Base-by-base conservation (phyloP, 2,888 invertebrate genomes). In the Selenia dentaria region DNA sequence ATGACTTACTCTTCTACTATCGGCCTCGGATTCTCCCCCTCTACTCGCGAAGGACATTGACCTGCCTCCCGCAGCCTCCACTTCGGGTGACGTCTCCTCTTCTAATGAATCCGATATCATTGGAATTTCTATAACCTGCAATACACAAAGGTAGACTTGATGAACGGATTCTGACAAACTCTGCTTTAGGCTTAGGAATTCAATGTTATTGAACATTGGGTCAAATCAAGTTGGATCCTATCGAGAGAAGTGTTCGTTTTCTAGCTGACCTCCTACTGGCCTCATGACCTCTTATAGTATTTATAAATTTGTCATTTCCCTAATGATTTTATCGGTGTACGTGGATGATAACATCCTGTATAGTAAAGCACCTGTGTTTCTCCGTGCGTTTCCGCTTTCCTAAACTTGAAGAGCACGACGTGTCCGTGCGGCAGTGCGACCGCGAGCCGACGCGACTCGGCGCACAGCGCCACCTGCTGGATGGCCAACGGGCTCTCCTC, bases 331-430 rank as follows among this genome's bases (percentile, higher is more conserved):
- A n/a, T n/a, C n/a, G n/a, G n/a, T n/a, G n/a, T n/a, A n/a, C n/a
- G n/a, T n/a, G n/a, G n/a, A n/a, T n/a, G n/a, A n/a, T n/a, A n/a
- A n/a, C n/a, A n/a, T n/a, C n/a, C n/a, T n/a, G n/a, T n/a, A n/a
- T n/a, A n/a, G n/a, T n/a, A n/a, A n/a, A n/a, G n/a, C 0, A 96
- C 96, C 74, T 95, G 93, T 41, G 96, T 94, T 86, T 97, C 97
- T 26, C 94, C 94, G 73, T 93, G 94, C 63, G 94, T 94, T 83
- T 99, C 99, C 54, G 94, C 93, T 90, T 98, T 98, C 73, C 96
- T 95, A 92, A 98, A 99, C 84, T 97, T 96, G 93, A 98, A 99
- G 49, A 99, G 92, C 73, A 99, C 94, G 64, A 99, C 97, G 92
- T 99, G 98, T 56, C 96, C 95, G 72, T 97, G 96, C 48, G 97